These are phyloP conservation scores for Sebastes glaucus DNA, from an alignment of 2,797 vertebrate genomes.

Conservation along the genomic window DNA sequence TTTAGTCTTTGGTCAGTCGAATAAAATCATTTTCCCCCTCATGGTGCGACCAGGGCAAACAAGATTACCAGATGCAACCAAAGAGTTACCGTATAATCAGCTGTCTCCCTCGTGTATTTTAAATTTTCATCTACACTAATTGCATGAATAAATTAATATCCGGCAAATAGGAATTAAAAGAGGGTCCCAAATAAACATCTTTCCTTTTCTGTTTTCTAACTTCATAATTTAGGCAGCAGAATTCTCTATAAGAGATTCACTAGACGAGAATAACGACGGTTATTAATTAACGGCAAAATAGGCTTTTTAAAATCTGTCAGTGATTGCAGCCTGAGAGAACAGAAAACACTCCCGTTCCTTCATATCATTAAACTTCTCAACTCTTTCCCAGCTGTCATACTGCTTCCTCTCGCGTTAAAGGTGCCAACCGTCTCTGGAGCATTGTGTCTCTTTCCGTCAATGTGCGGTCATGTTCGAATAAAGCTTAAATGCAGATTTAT, in stretches of 20 bases:
- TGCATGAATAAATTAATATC: not conserved
- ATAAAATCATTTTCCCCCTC: fast-evolving
- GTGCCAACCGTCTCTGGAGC: not conserved
- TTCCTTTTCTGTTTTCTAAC: not conserved
- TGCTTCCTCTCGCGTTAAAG: not conserved
- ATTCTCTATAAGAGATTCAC: not conserved
- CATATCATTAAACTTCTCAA: constrained; percentile 19
- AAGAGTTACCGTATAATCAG: too few relatives aligned
- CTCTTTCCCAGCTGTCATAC: not conserved
- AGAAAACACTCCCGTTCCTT: not conserved
- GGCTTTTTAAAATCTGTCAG: not conserved
- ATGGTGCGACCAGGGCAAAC: too few relatives aligned
- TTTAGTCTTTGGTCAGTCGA: too few relatives aligned
- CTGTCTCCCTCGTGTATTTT: not conserved
- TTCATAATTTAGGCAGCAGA: not conserved
- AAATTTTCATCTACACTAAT: not conserved
- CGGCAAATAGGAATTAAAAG: not conserved
- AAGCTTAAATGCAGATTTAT: not conserved
- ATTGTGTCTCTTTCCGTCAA: not conserved
- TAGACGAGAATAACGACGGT: too few relatives aligned
- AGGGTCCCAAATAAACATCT: not conserved
- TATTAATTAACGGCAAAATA: not conserved
- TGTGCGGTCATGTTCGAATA: not conserved
- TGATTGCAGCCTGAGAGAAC: not conserved
- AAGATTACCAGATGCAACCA: too few relatives aligned